Evolutionary conservation across 2,888 invertebrate species (phyloP).

Genomic region (Charanyca ferruginea): DNA sequence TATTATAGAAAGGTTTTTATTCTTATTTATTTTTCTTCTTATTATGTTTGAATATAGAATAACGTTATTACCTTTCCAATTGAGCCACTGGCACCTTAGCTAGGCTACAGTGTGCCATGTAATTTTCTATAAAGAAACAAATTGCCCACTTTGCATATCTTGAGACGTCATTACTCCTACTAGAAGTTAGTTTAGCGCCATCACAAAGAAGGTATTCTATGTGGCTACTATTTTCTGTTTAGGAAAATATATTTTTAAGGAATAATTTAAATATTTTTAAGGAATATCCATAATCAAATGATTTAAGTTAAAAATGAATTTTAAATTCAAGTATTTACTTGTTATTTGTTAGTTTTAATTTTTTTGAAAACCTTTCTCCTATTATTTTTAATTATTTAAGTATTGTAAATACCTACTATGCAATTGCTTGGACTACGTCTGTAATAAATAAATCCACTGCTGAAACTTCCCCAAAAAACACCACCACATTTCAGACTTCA

Average conservation of each 20-base stretch:
- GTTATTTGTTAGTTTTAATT: no score
- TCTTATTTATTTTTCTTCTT: no score
- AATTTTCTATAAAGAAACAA: constrained; percentile 56
- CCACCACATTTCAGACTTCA: not conserved
- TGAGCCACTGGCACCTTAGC: not conserved
- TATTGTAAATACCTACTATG: no score
- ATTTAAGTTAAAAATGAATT: no score
- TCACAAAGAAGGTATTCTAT: constrained; percentile 3
- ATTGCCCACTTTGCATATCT: constrained; percentile 61
- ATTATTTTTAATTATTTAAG: no score
- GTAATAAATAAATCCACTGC: no score
- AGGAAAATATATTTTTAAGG: not conserved
- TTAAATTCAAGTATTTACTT: no score
- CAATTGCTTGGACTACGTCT: no score
- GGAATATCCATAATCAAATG: no score
- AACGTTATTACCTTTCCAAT: constrained; percentile 17
- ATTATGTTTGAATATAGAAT: not conserved
- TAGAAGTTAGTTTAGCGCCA: constrained; percentile 28
- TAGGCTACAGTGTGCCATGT: constrained; percentile 29
- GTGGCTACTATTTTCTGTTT: not conserved
- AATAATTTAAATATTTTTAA: no score
- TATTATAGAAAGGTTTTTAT: no score
- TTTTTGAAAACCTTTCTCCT: no score
- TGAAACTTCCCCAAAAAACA: not conserved
- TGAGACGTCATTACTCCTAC: constrained; percentile 51